phyloP scores from a whole-genome alignment of 2,888 invertebrate genomes.

The Campoplex nolae region DNA sequence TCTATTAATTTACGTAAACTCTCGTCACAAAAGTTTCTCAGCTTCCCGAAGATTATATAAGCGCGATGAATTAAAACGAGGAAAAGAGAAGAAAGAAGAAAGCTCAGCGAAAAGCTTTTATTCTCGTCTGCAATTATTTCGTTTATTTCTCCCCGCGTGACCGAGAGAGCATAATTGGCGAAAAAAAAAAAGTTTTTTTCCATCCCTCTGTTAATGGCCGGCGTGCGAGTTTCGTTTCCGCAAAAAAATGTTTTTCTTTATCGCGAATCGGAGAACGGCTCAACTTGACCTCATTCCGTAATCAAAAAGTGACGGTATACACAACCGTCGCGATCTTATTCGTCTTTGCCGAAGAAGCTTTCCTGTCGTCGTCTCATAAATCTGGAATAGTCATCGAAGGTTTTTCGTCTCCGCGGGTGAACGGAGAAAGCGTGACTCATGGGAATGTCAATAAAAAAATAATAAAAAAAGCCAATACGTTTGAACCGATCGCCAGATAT shows the following conservation, averaged over 20 bases:
- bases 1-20: background rate
- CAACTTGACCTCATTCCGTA: background rate
- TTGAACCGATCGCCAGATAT: background rate
- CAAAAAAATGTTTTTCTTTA: background rate
- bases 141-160: background rate
- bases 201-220: background rate
- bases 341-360: constrained; percentile 30
- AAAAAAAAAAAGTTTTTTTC: background rate
- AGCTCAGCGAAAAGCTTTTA: background rate
- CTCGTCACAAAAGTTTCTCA: background rate
- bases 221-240: background rate
- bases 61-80: background rate
- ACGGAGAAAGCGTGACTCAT: constrained; percentile 63
- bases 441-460: background rate
- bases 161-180: background rate
- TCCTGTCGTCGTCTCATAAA: background rate
- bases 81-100: background rate
- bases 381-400: background rate
- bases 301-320: background rate
- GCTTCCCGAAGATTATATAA: background rate
- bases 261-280: background rate
- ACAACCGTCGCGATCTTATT: background rate
- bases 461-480: background rate
- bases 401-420: constrained; percentile 22
- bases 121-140: background rate